These are phyloP conservation scores for Dorcus parallelipipedus DNA, from an alignment of 2,888 invertebrate genomes.

Conservation along the genomic window DNA sequence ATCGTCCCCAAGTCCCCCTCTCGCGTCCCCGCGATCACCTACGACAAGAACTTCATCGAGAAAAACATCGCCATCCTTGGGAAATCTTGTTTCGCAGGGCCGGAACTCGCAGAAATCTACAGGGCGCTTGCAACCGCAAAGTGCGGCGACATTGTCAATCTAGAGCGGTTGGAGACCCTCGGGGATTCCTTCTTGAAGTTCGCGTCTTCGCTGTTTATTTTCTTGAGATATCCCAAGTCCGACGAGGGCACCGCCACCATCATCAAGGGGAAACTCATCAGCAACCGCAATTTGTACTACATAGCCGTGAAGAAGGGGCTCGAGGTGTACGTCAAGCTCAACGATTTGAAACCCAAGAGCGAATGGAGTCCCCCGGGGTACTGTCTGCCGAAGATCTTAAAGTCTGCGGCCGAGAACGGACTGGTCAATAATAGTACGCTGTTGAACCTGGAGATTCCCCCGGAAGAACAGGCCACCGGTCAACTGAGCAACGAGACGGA, in stretches of 20 bases:
- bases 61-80: slow-evolving; percentile 24
- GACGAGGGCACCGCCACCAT: slow-evolving; percentile 79
- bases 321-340: slow-evolving; percentile 60
- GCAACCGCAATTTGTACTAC: slow-evolving; percentile 84
- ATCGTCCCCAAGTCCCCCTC: not conserved
- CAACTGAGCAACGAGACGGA: slow-evolving; percentile 31
- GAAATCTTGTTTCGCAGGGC: slow-evolving; percentile 33
- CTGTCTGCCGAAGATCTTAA: slow-evolving; percentile 55
- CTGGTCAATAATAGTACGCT: slow-evolving; percentile 52
- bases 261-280: slow-evolving; percentile 68
- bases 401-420: slow-evolving; percentile 45
- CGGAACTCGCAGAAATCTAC: slow-evolving; percentile 51
- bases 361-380: slow-evolving; percentile 80
- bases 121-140: slow-evolving; percentile 69
- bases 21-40: slow-evolving; percentile 36
- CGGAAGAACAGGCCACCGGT: slow-evolving; percentile 47
- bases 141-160: slow-evolving; percentile 70
- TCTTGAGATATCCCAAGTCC: slow-evolving; percentile 61
- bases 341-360: slow-evolving; percentile 61
- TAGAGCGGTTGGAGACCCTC: slow-evolving; percentile 82
- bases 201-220: slow-evolving; percentile 69
- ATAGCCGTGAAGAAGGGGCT: slow-evolving; percentile 58
- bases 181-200: slow-evolving; percentile 89
- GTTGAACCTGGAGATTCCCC: slow-evolving; percentile 49
- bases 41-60: slow-evolving; percentile 31